Conservation (phyloP, 2,888 invertebrate genomes). For the Drosophila helvetica region DNA sequence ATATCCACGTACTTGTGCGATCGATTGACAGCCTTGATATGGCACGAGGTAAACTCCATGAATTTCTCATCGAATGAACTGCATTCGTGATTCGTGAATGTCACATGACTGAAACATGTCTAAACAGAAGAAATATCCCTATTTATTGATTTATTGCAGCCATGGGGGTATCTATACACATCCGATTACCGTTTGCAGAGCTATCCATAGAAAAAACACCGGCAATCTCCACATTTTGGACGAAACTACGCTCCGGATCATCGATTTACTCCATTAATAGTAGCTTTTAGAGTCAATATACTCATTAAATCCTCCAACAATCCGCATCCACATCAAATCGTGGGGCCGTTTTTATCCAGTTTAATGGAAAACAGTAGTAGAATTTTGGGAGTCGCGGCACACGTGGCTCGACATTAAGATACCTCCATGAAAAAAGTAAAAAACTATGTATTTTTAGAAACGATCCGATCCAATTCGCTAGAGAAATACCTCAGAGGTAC, state of each 20-base stretch:
- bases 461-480: too few relatives aligned
- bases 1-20: constrained; percentile 50
- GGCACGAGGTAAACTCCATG: constrained; percentile 19
- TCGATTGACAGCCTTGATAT: constrained; percentile 54
- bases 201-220: constrained; percentile 12
- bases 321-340: constrained; percentile 9
- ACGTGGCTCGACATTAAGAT: too few relatives aligned
- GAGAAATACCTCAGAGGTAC: too few relatives aligned
- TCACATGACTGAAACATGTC: constrained; percentile 20
- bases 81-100: constrained; percentile 61
- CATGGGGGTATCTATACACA: background rate
- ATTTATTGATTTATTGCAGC: background rate
- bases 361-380: too few relatives aligned
- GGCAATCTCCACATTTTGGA: constrained; percentile 17
- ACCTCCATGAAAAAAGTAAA: too few relatives aligned
- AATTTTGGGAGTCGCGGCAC: too few relatives aligned
- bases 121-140: background rate
- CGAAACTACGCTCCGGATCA: background rate
- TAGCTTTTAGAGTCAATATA: background rate
- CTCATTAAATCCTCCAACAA: constrained; percentile 10
- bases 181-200: constrained; percentile 19
- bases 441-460: too few relatives aligned
- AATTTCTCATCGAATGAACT: background rate
- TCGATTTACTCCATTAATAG: background rate
- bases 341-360: too few relatives aligned